phyloP scores from a whole-genome alignment of 2,797 vertebrate species.

The Meda fulgida region DNA sequence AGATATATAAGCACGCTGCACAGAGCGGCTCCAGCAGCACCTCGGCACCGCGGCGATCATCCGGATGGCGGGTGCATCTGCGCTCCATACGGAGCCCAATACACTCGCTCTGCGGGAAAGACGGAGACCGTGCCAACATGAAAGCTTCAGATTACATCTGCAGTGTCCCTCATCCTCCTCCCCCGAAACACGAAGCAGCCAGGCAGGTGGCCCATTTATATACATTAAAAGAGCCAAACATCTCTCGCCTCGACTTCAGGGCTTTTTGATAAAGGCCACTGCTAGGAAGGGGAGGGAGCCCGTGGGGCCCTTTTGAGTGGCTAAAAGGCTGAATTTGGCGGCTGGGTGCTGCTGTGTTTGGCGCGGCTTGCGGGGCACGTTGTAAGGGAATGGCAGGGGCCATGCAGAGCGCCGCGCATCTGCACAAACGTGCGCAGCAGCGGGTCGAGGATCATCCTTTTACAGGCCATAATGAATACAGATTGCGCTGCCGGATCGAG shows the following conservation, averaged over 20 bases:
- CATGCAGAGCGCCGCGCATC: constrained; percentile 74
- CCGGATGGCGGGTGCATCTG: constrained; percentile 55
- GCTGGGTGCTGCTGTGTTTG: constrained; percentile 53
- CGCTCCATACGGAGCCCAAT: constrained; percentile 49
- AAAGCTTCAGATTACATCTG: constrained; percentile 52
- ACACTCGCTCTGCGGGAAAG: constrained; percentile 46
- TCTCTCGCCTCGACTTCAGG: constrained; percentile 37
- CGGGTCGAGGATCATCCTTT: constrained; percentile 78
- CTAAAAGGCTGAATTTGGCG: constrained; percentile 49
- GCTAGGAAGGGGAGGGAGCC: constrained; percentile 30
- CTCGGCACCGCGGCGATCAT: constrained; percentile 40
- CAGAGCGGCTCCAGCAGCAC: constrained; percentile 33
- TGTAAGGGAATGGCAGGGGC: constrained; percentile 61
- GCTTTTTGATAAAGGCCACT: constrained; percentile 52
- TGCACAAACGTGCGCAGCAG: constrained; percentile 78
- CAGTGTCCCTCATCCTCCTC: constrained; percentile 19
- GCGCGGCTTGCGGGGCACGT: constrained; percentile 54
- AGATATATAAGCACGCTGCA: constrained; percentile 45
- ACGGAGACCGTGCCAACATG: constrained; percentile 26
- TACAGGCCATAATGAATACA: constrained; percentile 79
- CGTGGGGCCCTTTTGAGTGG: constrained; percentile 24
- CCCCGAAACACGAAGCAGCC: constrained; percentile 30
- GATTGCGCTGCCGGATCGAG: constrained; percentile 77
- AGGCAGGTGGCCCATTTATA: constrained; percentile 48
- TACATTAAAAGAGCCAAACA: constrained; percentile 51